Percentiles rank a stretch among this genome's conserved stretches.
These are phyloP conservation scores for Catharus bicknelli DNA, from an alignment of 2,113 vertebrate genomes.

Conservation along the genomic window DNA sequence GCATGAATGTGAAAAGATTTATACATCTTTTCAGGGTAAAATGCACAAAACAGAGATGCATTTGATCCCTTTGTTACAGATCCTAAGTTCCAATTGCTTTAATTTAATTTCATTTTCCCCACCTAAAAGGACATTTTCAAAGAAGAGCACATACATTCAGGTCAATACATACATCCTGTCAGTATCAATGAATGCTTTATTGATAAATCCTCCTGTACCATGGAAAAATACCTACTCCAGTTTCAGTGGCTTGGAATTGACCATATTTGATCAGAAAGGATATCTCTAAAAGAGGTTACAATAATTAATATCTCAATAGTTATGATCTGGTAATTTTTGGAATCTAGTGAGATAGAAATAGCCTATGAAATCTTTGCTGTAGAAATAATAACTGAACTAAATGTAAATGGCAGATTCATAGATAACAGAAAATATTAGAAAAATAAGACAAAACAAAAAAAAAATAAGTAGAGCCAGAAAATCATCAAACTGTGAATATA, in stretches of 20 bases:
- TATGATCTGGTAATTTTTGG: neutral
- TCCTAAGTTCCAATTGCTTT: neutral
- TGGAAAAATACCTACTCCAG: neutral
- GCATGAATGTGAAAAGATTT: neutral
- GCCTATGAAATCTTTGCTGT: neutral
- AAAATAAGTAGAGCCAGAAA: neutral
- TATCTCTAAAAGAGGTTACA: neutral
- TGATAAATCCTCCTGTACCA: neutral
- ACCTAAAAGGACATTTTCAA: neutral
- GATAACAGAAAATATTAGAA: neutral
- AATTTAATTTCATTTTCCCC: neutral
- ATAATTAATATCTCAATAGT: neutral
- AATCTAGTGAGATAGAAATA: neutral
- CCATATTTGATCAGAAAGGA: neutral
- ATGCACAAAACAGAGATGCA: neutral
- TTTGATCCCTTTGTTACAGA: neutral
- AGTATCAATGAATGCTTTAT: accelerated
- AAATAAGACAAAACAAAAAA: neutral
- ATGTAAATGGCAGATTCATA: neutral
- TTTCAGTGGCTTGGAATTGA: neutral
- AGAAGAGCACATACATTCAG: neutral
- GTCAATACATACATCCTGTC: neutral
- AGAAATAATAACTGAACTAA: neutral
- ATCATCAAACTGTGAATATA: neutral
- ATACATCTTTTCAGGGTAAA: neutral